phyloP scores from a whole-genome alignment of 2,888 invertebrate genomes.

The Volucella inflata region DNA sequence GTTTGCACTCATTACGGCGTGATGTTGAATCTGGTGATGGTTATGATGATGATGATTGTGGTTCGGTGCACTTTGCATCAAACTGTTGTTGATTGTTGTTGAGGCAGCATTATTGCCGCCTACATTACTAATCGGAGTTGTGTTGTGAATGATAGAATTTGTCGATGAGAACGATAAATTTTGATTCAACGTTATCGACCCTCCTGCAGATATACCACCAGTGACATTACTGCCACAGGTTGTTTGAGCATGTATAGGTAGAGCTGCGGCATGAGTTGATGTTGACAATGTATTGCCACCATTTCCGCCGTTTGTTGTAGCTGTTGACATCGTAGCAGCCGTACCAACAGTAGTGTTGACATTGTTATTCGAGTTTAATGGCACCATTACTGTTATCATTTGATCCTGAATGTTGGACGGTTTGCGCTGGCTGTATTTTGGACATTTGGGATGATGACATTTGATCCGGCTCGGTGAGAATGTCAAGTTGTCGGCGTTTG shows the following conservation, averaged over 20 bases:
- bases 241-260: conserved; percentile 58
- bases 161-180: conserved; percentile 71
- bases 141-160: conserved; percentile 64
- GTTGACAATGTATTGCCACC: conserved; percentile 61
- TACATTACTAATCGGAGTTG: conserved; percentile 49
- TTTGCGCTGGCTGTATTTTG: conserved; percentile 82
- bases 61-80: conserved; percentile 47
- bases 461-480: conserved; percentile 84
- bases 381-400: conserved; percentile 84
- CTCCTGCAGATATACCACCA: conserved; percentile 33
- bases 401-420: conserved; percentile 83
- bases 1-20: conserved; percentile 72
- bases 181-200: conserved; percentile 59
- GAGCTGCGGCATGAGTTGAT: conserved; percentile 39
- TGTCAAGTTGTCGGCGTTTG: conserved; percentile 83
- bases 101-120: conserved; percentile 37
- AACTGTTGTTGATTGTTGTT: conserved; percentile 58
- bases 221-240: conserved; percentile 36
- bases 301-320: conserved; percentile 49
- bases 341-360: conserved; percentile 76
- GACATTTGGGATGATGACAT: conserved; percentile 83
- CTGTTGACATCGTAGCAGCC: conserved; percentile 62
- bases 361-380: conserved; percentile 82
- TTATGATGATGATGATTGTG: conserved; percentile 65
- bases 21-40: conserved; percentile 62